These are phyloP conservation scores for Ariopsis seemanni DNA, from an alignment of 2,113 vertebrate genomes.

Conservation along the genomic window DNA sequence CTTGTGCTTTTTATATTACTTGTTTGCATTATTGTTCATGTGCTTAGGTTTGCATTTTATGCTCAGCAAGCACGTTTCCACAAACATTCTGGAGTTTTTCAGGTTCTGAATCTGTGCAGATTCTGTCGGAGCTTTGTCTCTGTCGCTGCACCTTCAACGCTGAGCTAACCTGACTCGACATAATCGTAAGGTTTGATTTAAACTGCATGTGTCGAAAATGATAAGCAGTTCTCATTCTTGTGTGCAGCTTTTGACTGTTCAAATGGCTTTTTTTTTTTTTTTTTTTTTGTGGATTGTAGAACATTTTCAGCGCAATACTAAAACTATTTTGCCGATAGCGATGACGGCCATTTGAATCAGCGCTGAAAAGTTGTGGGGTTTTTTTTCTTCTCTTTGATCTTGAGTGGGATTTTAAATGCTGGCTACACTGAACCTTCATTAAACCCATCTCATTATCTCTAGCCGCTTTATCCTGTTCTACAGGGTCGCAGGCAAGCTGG, in stretches of 20 bases:
- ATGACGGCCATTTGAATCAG: conserved; percentile 12
- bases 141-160: conserved; percentile 30
- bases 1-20: not conserved
- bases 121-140: not conserved
- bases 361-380: not conserved
- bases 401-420: not conserved
- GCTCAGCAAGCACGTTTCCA: not conserved
- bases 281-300: not conserved
- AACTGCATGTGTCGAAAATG: not conserved
- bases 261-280: not conserved
- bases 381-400: not conserved
- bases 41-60: not conserved
- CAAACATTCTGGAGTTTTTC: not conserved
- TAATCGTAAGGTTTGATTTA: not conserved
- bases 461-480: no score
- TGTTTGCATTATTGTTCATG: conserved; percentile 58
- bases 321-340: conserved; percentile 20
- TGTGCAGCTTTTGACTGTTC: conserved; percentile 5
- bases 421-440: not conserved
- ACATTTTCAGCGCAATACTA: conserved; percentile 8
- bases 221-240: not conserved
- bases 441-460: no score
- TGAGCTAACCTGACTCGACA: not conserved
- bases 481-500: no score
- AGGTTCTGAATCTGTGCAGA: not conserved